These are phyloP conservation scores for Leucophora obtusa DNA, from an alignment of 2,888 invertebrate genomes.

Conservation along the genomic window DNA sequence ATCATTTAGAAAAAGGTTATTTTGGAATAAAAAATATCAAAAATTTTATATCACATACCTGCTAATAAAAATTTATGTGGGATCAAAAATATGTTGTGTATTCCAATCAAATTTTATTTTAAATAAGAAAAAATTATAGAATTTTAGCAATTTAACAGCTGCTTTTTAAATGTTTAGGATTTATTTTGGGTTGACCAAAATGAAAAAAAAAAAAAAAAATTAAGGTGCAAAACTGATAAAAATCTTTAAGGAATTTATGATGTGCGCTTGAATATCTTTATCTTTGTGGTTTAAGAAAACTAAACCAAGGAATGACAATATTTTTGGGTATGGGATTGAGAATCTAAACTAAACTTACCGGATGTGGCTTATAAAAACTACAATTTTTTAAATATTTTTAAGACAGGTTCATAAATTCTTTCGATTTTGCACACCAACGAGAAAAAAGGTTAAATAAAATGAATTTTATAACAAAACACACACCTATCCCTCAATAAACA, in stretches of 20 bases:
- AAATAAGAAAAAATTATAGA: neutral
- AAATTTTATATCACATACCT: constrained; percentile 33
- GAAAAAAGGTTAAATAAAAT: neutral
- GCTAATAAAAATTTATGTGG: constrained; percentile 43
- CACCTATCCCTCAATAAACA: no score
- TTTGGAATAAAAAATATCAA: constrained; percentile 2
- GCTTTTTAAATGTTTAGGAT: constrained; percentile 6
- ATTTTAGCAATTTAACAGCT: constrained; percentile 23
- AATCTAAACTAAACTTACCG: constrained; percentile 37
- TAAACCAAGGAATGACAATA: neutral
- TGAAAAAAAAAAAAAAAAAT: constrained; percentile 40
- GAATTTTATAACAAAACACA: neutral
- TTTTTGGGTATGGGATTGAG: neutral
- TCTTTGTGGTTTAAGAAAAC: constrained; percentile 40
- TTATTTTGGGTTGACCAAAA: constrained; percentile 16
- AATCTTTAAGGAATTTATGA: constrained; percentile 73
- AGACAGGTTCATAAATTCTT: constrained; percentile 59
- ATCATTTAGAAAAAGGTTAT: constrained; percentile 43
- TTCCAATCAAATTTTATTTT: constrained; percentile 1
- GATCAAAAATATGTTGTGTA: constrained; percentile 27
- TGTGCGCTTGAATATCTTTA: constrained; percentile 76
- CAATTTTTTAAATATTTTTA: constrained; percentile 41
- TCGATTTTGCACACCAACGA: neutral
- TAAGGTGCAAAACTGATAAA: constrained; percentile 71
- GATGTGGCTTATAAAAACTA: constrained; percentile 53